Evolutionary conservation across 2,888 invertebrate genomes (phyloP), one percentile per base, ranked within the genome.

Genomic region (Iselma pallidipennis): DNA sequence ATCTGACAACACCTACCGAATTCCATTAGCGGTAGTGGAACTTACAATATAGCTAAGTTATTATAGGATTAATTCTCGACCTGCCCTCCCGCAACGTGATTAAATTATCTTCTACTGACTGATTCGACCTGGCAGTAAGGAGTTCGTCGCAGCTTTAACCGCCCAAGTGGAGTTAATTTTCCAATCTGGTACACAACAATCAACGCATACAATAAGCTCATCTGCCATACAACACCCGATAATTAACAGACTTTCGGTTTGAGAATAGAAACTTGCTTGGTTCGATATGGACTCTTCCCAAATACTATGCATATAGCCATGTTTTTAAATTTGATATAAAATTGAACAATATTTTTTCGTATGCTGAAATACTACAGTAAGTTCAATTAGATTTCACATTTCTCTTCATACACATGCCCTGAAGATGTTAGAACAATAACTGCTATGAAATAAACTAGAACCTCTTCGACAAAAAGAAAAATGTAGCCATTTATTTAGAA

Each of bases 111-210:
- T 29, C 42, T 55, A 28, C 42, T n/a, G 58, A 57, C 31, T 55
- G 58, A 60, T 55, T 61, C 56, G 49, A 33, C 25, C 25, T 52
- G 53, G 29, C 16, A 42, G 29, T 50, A 66, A 66, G 66, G 49
- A 63, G 66, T 61, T 64, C 57, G 66, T 66, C 66, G 64, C 52
- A 55, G 60, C 64, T 65, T 55, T 45, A 57, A 52, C 57, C 62
- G 58, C 51, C 59, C 57, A 55, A 62, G 67, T 69, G 66, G 69
- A 75, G 76, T 78, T 78, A 78, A 78, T 78, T 79, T 78, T 78
- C 78, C 78, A 78, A 78, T 78, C 77, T 77, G 76, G 73, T 76
- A 75, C 75, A 78, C 79, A 78, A 76, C 76, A 79, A 78, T 78
- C 77, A 75, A 73, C 71, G 70, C 68, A 66, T 72, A 77, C 74